These are phyloP conservation scores for Aplochiton taeniatus DNA, from an alignment of 2,797 vertebrate genomes.

Conservation along the genomic window DNA sequence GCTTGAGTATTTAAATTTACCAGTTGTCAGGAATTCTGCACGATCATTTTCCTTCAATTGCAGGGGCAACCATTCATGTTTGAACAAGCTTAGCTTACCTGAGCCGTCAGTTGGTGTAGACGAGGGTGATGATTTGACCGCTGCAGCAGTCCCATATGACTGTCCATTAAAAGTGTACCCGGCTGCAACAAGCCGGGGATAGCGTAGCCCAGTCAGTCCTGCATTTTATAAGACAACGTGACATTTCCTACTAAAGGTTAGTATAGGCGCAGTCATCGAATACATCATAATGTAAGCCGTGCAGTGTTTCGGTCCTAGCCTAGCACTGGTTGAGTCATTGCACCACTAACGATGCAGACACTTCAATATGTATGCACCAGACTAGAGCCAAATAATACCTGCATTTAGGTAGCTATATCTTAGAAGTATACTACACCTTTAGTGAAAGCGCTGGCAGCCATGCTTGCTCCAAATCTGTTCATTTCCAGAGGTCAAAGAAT, in stretches of 20 bases:
- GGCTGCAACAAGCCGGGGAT: constrained; percentile 17
- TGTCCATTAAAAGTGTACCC: constrained; percentile 37
- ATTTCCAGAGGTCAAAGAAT: constrained; percentile 58
- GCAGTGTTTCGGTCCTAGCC: too few relatives aligned
- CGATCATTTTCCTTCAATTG: too few relatives aligned
- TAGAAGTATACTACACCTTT: constrained; percentile 67
- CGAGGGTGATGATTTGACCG: constrained; percentile 14
- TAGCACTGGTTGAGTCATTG: background rate
- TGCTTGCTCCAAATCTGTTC: constrained; percentile 49
- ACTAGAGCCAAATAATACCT: background rate
- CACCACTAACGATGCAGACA: background rate
- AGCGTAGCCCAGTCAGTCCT: constrained; percentile 65
- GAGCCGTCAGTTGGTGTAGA: constrained; percentile 27
- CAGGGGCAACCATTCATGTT: background rate
- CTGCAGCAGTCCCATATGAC: constrained; percentile 49
- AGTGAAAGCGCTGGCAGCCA: constrained; percentile 64
- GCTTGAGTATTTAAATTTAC: too few relatives aligned
- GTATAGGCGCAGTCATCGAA: background rate
- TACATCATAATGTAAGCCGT: background rate
- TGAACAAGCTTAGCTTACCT: constrained; percentile 25
- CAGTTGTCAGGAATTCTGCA: too few relatives aligned
- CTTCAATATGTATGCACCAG: background rate
- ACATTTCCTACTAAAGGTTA: too few relatives aligned
- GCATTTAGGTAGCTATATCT: too few relatives aligned
- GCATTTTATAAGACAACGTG: background rate